Evolutionary conservation across 2,113 vertebrate genomes (phyloP), one percentile per base, ranked within the genome.

Genomic region (Oceanodroma tethys): DNA sequence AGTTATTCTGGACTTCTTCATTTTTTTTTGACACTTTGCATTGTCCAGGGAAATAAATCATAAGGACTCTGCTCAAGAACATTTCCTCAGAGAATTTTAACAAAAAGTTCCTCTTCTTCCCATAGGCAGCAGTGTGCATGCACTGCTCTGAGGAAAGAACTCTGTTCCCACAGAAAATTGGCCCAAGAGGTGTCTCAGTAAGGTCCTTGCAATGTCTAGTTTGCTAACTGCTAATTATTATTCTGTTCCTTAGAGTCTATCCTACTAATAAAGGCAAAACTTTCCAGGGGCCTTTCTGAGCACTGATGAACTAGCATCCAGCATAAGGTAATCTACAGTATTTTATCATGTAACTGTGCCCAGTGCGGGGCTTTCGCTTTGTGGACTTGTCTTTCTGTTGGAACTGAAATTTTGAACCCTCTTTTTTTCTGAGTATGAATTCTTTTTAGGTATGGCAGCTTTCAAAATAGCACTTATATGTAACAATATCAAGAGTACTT

Each of bases 331-430:
- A 48, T 32, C 40, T n/a, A 30, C 3, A 14, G 10, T 7, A 6
- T 32, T 83, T 80, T 0, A 3, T 48, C 25, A 17, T 30, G 30
- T 26, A 76, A 7, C 23, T 56, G 20, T 2, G 2, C 23, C 30
- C 11, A 48, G 32, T n/a, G 11, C 3, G 2, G 7, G 12, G 27
- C 18, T 23, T 76, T 58, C 1, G 1, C 7, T 76, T 43, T 48
- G 29, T 53, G 40, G 14, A 45, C 9, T 7, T 82, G 45, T 60
- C 25, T 70, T 81, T 86, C 43, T 65, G 16, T 40, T 68, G 11
- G 13, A 78, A 50, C 20, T 58, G 50, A 83, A 70, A 81, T 71
- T 7, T 58, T 65, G 42, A 70, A 42, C 10, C 11, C 7, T 55
- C 21, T 76, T 73, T 78, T 76, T 90, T 55, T n/a, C 3, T n/a